Evolutionary conservation across 2,113 vertebrate genomes (phyloP).

Genomic region (Mastomys coucha): DNA sequence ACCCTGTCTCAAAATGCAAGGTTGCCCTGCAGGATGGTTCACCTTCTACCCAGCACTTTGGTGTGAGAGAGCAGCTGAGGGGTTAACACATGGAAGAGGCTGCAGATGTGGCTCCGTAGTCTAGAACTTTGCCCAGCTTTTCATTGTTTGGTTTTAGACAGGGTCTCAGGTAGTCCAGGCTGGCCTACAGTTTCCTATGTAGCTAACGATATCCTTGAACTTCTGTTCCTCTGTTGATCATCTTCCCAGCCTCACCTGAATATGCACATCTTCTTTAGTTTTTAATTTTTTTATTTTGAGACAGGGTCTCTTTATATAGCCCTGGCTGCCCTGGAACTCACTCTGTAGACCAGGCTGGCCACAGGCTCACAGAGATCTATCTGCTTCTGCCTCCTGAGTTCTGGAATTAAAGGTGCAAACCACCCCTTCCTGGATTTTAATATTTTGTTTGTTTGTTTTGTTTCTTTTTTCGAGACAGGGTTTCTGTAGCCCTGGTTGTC

Average conservation of each 20-base stretch:
- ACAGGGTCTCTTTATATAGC: background rate
- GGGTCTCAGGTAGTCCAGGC: background rate
- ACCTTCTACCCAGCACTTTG: background rate
- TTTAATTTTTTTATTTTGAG: background rate
- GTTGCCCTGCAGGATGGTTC: background rate
- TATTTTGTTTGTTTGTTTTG: background rate
- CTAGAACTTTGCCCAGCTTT: background rate
- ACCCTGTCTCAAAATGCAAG: background rate
- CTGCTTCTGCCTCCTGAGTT: background rate
- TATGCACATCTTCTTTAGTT: background rate
- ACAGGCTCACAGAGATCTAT: background rate
- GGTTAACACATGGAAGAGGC: background rate
- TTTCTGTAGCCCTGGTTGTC: too few species aligned
- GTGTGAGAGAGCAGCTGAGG: background rate
- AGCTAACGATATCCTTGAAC: background rate
- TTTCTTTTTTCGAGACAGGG: too few species aligned
- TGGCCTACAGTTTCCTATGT: background rate
- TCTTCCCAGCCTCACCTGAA: background rate
- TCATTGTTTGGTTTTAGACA: background rate
- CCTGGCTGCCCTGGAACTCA: background rate
- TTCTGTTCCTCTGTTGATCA: background rate
- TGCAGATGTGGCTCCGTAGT: background rate
- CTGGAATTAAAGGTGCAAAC: background rate
- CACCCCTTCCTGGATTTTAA: background rate
- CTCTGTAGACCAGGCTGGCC: background rate